A percentile compares a stretch with the other conserved stretches of the same genome.
Evolutionary conservation across 1,140 invertebrate species (phyloP).

Genomic region (Notospermus geniculatus): DNA sequence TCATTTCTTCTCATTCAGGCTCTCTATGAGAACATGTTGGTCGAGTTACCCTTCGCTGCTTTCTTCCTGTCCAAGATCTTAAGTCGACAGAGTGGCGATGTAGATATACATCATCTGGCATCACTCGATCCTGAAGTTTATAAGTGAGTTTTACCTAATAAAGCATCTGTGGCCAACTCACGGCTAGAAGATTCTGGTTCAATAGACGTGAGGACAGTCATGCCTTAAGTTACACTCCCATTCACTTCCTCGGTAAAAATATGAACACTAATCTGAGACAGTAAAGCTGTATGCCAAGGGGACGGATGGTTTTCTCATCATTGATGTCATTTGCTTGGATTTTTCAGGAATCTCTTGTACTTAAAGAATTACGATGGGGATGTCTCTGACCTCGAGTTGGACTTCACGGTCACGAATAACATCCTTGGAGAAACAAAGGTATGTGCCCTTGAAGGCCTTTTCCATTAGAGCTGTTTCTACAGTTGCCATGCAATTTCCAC

Average conservation of each 20-base stretch:
- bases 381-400: constrained; percentile 66
- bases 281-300: too few species aligned
- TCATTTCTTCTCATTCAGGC: constrained; percentile 68
- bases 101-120: constrained; percentile 90
- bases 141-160: constrained; percentile 59
- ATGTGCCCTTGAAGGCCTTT: constrained; percentile 9
- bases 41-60: constrained; percentile 79
- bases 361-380: constrained; percentile 70
- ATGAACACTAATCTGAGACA: too few species aligned
- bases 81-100: constrained; percentile 68
- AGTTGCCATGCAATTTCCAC: too few species aligned
- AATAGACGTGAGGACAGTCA: too few species aligned
- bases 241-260: too few species aligned
- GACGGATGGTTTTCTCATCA: too few species aligned
- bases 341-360: constrained; percentile 75
- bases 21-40: constrained; percentile 90
- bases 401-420: constrained; percentile 88
- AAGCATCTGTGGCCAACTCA: too few species aligned
- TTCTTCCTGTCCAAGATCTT: constrained; percentile 76
- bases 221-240: too few species aligned
- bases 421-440: constrained; percentile 86
- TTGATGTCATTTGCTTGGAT: constrained; percentile 14
- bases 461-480: too few species aligned
- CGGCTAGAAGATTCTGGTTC: too few species aligned
- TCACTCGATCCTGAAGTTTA: constrained; percentile 91